These are phyloP conservation scores for Syngnathus rostellatus DNA, from an alignment of 2,797 vertebrate species.

Conservation along the genomic window DNA sequence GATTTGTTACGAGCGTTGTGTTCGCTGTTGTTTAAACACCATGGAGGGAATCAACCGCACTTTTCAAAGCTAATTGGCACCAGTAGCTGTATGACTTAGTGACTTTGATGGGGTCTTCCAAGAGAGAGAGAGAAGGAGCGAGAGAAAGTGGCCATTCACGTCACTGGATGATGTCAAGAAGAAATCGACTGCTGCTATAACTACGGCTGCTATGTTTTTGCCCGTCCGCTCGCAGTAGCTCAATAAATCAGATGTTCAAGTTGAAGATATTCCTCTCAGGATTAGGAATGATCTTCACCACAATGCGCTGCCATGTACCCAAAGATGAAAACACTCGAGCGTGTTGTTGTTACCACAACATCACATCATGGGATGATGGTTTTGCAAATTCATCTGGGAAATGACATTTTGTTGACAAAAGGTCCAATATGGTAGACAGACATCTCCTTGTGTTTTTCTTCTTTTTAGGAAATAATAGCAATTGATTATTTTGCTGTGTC, in stretches of 20 bases:
- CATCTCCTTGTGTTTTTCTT: not conserved
- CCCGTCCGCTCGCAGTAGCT: not conserved
- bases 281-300: not conserved
- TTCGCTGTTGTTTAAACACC: not conserved
- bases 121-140: no score
- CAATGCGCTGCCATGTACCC: not conserved
- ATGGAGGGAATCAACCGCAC: slow-evolving; percentile 1
- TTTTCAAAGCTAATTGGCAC: slow-evolving; percentile 3
- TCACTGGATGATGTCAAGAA: not conserved
- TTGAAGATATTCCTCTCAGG: not conserved
- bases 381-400: not conserved
- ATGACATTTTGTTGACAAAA: not conserved
- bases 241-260: not conserved
- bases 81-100: slow-evolving; percentile 12
- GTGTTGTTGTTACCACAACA: not conserved
- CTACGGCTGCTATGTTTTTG: not conserved
- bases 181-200: not conserved
- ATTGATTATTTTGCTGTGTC: no score
- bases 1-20: slow-evolving; percentile 1
- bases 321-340: not conserved
- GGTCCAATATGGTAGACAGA: not conserved
- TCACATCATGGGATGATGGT: not conserved
- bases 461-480: no score
- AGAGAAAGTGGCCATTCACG: not conserved
- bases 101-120: slow-evolving; percentile 18